phyloP scores from a whole-genome alignment of 2,113 vertebrate species.

The Onychorhynchus coronatus region DNA sequence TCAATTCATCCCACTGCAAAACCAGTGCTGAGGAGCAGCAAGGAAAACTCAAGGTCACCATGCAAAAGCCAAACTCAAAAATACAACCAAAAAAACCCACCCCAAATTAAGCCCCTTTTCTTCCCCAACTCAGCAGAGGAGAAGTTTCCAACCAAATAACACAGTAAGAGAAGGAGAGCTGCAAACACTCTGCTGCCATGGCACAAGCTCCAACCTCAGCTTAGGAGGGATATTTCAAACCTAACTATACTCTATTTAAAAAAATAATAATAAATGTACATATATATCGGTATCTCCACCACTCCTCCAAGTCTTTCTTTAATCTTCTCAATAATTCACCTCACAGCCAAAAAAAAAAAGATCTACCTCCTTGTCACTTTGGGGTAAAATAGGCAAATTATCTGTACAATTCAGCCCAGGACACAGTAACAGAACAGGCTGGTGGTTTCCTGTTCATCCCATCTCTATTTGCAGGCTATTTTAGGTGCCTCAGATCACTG shows the following conservation, averaged over 20 bases:
- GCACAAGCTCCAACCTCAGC: background rate
- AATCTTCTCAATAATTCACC: background rate
- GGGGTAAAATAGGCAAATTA: constrained; percentile 9
- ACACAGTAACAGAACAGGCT: background rate
- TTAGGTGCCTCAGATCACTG: background rate
- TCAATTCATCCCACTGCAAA: background rate
- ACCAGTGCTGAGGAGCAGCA: background rate
- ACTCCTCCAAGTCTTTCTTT: background rate
- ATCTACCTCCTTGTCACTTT: background rate
- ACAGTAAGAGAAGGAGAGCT: background rate
- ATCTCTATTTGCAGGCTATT: background rate
- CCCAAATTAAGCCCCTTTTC: background rate
- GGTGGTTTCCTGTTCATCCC: constrained; percentile 31
- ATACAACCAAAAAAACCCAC: background rate
- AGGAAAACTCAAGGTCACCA: constrained; percentile 55
- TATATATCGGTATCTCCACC: background rate
- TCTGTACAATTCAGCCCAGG: background rate
- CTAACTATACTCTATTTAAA: background rate
- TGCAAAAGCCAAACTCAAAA: background rate
- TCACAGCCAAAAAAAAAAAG: background rate
- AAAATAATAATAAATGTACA: too few species aligned
- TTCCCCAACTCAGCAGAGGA: background rate
- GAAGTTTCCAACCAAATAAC: background rate
- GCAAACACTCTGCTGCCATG: fast-evolving
- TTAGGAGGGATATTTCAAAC: background rate